Evolutionary conservation across 2,888 invertebrate species (phyloP), one percentile per base, ranked within the genome.

Genomic region (Fragum sueziense): DNA sequence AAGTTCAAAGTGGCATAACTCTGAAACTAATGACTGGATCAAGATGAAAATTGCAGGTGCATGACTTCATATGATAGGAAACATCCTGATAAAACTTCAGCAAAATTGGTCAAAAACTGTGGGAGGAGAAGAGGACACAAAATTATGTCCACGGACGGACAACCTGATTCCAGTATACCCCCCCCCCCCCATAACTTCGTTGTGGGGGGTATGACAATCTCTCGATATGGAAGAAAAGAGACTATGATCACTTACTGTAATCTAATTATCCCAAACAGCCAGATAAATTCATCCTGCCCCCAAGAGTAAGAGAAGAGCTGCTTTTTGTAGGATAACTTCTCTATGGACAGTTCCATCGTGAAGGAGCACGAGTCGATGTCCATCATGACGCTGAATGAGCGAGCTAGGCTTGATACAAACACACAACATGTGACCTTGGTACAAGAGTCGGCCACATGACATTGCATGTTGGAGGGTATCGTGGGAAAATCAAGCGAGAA

Each of bases 341-440:
- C 87, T 22, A 86, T 70, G 4, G 74, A 73, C 22, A 86, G 31
- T 17, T 73, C 78, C 61, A 86, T 41, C 2, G 72, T 57, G 65
- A 85, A 79, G 11, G 76, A 75, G 59, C 83, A 85, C 1, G 82
- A 75, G 73, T 87, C 86, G 0, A 87, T 65, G 20, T 75, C 37
- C 47, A 80, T 11, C 33, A 7, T n/a, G 17, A 68, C 37, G 57
- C n/a, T 69, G n/a, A 68, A 80, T 20, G 72, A 52, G 47, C 69
- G 59, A 52, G 51, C 69, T 27, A 52, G 51, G 14, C 25, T 27
- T 20, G 73, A 33, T 6, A 76, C 73, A 33, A 62, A 37, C 14
- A 76, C 52, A 73, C 87, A 87, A 37, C 86, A 87, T 57, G 85
- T 82, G 2, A 87, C 65, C n/a, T 69, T 52, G 1, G 85, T 84